Base-by-base conservation (phyloP, 2,888 invertebrate species). In the Synergus itoensis region DNA sequence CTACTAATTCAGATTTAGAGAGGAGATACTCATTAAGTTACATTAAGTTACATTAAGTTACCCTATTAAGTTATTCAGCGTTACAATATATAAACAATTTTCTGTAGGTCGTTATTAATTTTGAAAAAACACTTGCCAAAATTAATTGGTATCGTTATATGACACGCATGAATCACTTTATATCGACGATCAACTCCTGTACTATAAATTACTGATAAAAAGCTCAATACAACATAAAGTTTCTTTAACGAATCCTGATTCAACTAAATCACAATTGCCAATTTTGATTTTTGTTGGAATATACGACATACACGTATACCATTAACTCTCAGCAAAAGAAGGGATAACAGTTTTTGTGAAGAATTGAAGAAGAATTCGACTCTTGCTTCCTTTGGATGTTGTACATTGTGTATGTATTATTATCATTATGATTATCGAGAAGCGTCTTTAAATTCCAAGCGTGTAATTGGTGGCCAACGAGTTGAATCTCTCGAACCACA, bases 401-500 rank as follows among this genome's bases (percentile, higher is more conserved):
- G 64, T 43, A 67, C 67, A 45, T 67, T 67, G 43, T 67, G 16
- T 67, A 73, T 73, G 69, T 48, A 48, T 73, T 67, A 43, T 67
- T 45, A 67, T 67, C 45, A 73, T 73, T 73, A 73, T 73, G 53
- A 53, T 40, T 73, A 57, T 73, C 53, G 53, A 53, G 53, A 73
- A 28, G 53, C 73, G 18, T 73, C 73, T 73, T 73, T 73, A 73
- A 73, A 73, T 73, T 73, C 73, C 53, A 36, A 73, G 73, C 73
- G 53, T 73, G 73, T 73, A 73, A 73, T 73, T 73, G 73, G 73
- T 73, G 73, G 73, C 73, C 73, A 73, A 73, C 73, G 53, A 73
- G 73, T 73, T 73, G 73, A 73, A 73, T 73, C 53, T 36, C 73
- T 73, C 53, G 73, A 73, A 53, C 73, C 73, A 73, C 73, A 73